A percentile compares a stretch with the other conserved stretches of the same genome.
Evolutionary conservation across 1,140 invertebrate species (phyloP).

Genomic region (Helicoverpa armigera): DNA sequence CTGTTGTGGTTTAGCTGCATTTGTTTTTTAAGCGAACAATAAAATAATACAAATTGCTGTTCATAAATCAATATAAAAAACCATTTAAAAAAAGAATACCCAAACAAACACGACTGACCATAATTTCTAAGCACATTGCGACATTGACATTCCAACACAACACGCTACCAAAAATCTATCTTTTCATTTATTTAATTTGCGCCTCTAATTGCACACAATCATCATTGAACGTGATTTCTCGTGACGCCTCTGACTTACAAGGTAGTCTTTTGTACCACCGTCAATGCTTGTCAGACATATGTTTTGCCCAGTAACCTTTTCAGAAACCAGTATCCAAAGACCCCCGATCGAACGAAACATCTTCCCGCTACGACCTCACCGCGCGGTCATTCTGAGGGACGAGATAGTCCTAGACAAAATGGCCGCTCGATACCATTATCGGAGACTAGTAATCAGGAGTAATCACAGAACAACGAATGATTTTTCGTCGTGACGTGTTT

Average conservation of each 20-base stretch:
- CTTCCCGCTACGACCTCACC: slow-evolving; percentile 47
- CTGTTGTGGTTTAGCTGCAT: background rate
- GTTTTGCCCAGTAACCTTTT: slow-evolving; percentile 76
- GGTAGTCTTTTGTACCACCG: slow-evolving; percentile 82
- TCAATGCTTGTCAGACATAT: slow-evolving; percentile 76
- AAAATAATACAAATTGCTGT: background rate
- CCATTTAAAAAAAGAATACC: slow-evolving; percentile 8
- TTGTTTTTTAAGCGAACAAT: background rate
- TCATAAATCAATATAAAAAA: background rate
- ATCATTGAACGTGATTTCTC: slow-evolving; percentile 71
- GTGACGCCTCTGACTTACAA: slow-evolving; percentile 79
- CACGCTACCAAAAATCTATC: slow-evolving; percentile 72
- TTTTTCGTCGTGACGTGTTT: slow-evolving; percentile 67
- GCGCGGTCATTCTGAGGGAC: slow-evolving; percentile 35
- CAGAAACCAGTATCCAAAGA: slow-evolving; percentile 53
- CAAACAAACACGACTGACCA: slow-evolving; percentile 19
- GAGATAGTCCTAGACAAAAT: slow-evolving; percentile 59
- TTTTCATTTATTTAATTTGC: slow-evolving; percentile 78
- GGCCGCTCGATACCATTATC: slow-evolving; percentile 69
- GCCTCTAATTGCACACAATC: slow-evolving; percentile 81
- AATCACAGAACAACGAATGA: slow-evolving; percentile 76
- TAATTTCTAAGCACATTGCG: slow-evolving; percentile 15
- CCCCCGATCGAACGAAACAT: slow-evolving; percentile 32
- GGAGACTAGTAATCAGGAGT: slow-evolving; percentile 79
- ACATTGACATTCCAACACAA: slow-evolving; percentile 61